A percentile compares a stretch with the other conserved stretches of the same genome.
Evolutionary conservation across 1,140 invertebrate species (phyloP).

Genomic region (Hylyphantes graminicola): DNA sequence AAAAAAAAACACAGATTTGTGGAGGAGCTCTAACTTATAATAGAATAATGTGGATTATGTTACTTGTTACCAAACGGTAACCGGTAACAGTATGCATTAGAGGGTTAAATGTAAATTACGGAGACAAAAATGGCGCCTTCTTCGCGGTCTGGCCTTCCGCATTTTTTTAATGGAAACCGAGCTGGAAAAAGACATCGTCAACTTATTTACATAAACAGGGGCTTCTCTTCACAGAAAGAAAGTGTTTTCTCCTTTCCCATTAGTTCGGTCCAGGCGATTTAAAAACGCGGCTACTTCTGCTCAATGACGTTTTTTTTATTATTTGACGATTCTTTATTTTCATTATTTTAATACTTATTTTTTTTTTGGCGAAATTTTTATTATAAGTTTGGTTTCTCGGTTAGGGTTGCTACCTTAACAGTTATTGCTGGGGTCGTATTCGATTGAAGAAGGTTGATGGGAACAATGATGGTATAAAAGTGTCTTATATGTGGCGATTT

Average conservation of each 20-base stretch:
- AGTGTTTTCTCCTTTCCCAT: slow-evolving; percentile 51
- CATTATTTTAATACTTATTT: slow-evolving; percentile 33
- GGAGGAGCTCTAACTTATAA: too few relatives aligned
- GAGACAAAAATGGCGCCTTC: slow-evolving; percentile 29
- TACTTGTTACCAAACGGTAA: too few relatives aligned
- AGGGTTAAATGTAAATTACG: background rate
- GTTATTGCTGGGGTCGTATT: slow-evolving; percentile 12
- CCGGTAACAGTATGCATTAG: too few relatives aligned
- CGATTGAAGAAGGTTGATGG: too few relatives aligned
- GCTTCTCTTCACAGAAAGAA: slow-evolving; percentile 46
- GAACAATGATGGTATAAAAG: too few relatives aligned
- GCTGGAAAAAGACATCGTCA: slow-evolving; percentile 57
- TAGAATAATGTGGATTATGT: too few relatives aligned
- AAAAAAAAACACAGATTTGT: too few relatives aligned
- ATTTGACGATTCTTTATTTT: background rate
- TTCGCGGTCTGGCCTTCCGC: background rate
- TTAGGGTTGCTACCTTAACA: slow-evolving; percentile 12
- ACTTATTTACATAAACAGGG: slow-evolving; percentile 59
- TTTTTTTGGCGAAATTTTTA: slow-evolving; percentile 17
- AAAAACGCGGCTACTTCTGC: slow-evolving; percentile 58
- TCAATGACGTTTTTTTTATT: slow-evolving; percentile 38
- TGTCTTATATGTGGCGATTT: too few relatives aligned
- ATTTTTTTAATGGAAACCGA: slow-evolving; percentile 43
- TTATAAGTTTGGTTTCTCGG: slow-evolving; percentile 16
- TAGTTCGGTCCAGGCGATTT: slow-evolving; percentile 47